Conservation (phyloP, 2,113 vertebrate species). For the Mystacornis crossleyi region DNA sequence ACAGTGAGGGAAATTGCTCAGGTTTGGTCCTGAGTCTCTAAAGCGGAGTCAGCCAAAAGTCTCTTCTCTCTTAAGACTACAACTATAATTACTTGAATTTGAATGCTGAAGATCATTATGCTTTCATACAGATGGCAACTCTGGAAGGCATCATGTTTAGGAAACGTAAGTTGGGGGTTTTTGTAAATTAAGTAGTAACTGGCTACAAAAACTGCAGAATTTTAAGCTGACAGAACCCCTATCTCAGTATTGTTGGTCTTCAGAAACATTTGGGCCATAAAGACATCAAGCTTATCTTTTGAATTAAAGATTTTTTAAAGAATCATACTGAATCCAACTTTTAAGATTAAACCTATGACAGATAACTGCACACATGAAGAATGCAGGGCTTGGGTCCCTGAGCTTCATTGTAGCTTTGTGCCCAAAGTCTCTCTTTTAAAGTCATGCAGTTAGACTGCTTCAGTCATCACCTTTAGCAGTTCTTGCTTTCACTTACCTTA, state of each 20-base stretch:
- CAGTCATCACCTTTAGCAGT: background rate
- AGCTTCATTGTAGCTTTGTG: background rate
- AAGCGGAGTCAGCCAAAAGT: background rate
- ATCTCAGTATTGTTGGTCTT: background rate
- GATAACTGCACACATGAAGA: background rate
- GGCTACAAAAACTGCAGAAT: background rate
- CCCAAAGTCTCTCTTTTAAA: background rate
- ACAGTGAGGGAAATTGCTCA: background rate
- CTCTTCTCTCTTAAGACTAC: background rate
- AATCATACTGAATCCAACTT: background rate
- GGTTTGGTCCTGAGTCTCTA: background rate
- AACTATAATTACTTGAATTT: background rate
- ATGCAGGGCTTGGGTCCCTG: background rate
- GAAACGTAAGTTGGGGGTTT: rapidly evolving
- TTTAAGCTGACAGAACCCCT: background rate
- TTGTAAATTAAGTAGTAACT: background rate
- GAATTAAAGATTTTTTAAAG: background rate
- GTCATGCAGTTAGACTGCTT: background rate
- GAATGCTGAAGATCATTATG: background rate
- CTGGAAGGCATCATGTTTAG: background rate
- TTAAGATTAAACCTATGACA: background rate
- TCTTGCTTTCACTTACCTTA: background rate
- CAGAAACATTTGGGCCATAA: background rate
- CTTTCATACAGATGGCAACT: background rate
- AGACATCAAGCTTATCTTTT: background rate